phyloP scores from a whole-genome alignment of 2,113 vertebrate genomes.

The Pandion haliaetus region DNA sequence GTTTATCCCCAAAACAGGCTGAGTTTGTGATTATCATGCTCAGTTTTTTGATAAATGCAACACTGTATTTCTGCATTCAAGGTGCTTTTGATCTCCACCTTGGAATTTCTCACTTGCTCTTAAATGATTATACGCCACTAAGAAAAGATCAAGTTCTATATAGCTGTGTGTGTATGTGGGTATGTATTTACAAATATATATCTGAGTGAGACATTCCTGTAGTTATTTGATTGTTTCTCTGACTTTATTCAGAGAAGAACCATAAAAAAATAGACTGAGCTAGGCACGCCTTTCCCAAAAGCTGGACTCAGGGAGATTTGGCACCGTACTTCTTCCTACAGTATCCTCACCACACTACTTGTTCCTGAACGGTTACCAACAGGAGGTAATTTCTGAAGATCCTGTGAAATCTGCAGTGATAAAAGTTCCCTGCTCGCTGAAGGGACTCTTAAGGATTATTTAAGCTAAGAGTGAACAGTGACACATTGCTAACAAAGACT shows the following conservation, averaged over 20 bases:
- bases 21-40: not conserved
- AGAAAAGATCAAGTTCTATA: not conserved
- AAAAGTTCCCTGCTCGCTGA: not conserved
- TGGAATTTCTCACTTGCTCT: not conserved
- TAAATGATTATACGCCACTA: not conserved
- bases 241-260: not conserved
- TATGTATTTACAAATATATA: not conserved
- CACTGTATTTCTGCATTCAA: not conserved
- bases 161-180: not conserved
- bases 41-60: not conserved
- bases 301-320: not conserved
- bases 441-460: not conserved
- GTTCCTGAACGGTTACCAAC: not conserved
- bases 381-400: not conserved
- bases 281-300: not conserved
- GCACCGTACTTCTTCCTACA: not conserved
- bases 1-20: not conserved
- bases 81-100: not conserved
- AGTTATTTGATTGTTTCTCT: not conserved
- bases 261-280: not conserved
- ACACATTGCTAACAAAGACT: not conserved
- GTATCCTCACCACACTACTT: not conserved
- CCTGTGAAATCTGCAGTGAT: not conserved
- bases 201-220: not conserved
- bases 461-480: not conserved